Evolutionary conservation across 2,113 vertebrate genomes (phyloP), one percentile per base, ranked within the genome.

Genomic region (Ondatra zibethicus): DNA sequence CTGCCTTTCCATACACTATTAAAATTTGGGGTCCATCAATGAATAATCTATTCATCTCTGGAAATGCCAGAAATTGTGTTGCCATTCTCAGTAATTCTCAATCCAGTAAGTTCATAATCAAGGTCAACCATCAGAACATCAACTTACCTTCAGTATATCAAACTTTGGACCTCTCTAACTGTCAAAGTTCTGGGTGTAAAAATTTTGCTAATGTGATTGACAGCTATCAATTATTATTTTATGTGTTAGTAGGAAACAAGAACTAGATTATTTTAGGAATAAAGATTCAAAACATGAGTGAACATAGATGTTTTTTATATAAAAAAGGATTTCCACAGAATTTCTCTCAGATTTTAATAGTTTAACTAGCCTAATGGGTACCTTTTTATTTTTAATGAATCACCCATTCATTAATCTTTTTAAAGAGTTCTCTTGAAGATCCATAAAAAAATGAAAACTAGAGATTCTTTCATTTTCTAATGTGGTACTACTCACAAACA

Each of bases 381-480:
- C 5, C 9, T 75, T 88, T 39, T 31, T 72, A 72, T 72, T 72
- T 39, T 76, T 70, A 50, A 85, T 82, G 61, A 88, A 36, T 85
- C n/a, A 66, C 0, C 29, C 13, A 92, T 92, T 81, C 19, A 96
- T 52, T 85, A 89, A 95, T 75, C 16, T 82, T 94, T 94, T 75
- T 0, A 27, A 86, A 89, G 88, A 55, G 10, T 88, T 76, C 66
- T 89, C 7, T 27, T 95, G 21, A 97, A 86, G 12, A 94, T 93
- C 47, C 94, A 63, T 90, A 96, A 95, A 91, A 55, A 85, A 63
- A 80, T 86, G 1, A 76, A 75, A 80, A 92, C 47, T 89, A n/a
- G 92, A 86, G 29, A 95, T 89, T 92, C 7, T 81, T 5, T 92
- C 76, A 39, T 93, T 93, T 92, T 90, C 25, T 78, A 91, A 75